phyloP scores from a whole-genome alignment of 2,888 invertebrate genomes.

The Lymantria monacha region DNA sequence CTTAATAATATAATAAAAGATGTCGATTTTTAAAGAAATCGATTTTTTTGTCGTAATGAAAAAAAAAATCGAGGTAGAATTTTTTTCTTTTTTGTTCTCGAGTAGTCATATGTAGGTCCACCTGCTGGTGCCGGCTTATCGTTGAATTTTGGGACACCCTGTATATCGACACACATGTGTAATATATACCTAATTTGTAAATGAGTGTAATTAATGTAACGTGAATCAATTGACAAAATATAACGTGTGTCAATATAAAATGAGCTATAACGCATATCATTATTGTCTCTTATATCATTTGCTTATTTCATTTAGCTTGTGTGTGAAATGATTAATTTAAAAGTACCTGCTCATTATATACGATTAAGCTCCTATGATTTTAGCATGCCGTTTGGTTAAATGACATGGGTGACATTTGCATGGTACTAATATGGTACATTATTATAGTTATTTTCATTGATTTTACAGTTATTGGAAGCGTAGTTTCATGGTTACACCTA shows the following conservation, averaged over 20 bases:
- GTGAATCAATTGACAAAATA: neutral
- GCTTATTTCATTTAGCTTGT: slow-evolving; percentile 15
- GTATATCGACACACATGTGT: slow-evolving; percentile 27
- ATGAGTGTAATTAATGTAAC: too few species aligned
- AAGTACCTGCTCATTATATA: slow-evolving; percentile 5
- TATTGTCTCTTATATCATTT: slow-evolving; percentile 13
- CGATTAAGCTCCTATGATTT: slow-evolving; percentile 1
- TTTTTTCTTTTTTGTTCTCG: too few species aligned
- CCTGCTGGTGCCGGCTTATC: too few species aligned
- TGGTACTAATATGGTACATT: neutral
- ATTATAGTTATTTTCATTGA: too few species aligned
- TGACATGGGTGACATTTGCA: neutral
- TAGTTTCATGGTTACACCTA: too few species aligned
- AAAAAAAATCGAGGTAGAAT: too few species aligned
- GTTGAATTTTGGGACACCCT: too few species aligned
- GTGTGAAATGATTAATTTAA: slow-evolving; percentile 3
- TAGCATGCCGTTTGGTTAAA: slow-evolving; percentile 7
- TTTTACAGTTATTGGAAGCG: too few species aligned
- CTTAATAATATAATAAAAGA: too few species aligned
- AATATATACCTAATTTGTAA: neutral
- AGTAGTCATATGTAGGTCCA: too few species aligned
- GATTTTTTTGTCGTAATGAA: too few species aligned
- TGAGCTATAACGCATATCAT: slow-evolving; percentile 4
- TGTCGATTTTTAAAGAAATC: too few species aligned
- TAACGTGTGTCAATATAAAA: slow-evolving; percentile 16